Conservation (phyloP, 2,888 invertebrate genomes). For the Epicampocera succincta region DNA sequence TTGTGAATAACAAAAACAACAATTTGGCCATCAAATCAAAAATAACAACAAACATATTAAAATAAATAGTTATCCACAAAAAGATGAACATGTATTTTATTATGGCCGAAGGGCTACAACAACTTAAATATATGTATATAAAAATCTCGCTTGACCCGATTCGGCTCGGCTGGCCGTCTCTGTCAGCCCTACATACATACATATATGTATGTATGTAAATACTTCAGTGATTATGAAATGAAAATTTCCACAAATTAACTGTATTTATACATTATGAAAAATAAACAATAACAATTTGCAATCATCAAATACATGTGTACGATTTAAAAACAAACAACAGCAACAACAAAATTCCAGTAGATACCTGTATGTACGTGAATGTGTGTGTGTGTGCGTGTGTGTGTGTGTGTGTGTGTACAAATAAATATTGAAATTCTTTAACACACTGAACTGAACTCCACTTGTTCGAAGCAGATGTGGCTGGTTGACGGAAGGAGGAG, state of each 20-base stretch:
- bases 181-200: conserved; percentile 37
- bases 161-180: neutral
- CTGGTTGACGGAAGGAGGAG: too few species aligned
- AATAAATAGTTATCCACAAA: neutral
- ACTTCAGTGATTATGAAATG: conserved; percentile 49
- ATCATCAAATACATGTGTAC: conserved; percentile 45
- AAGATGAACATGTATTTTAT: too few species aligned
- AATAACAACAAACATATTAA: neutral
- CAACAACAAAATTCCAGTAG: conserved; percentile 11
- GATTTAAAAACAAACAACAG: conserved; percentile 18
- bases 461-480: conserved; percentile 2
- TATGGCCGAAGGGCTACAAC: neutral
- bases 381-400: too few species aligned
- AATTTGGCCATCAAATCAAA: too few species aligned
- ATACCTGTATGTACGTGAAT: too few species aligned
- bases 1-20: too few species aligned
- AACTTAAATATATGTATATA: conserved; percentile 1
- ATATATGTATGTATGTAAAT: too few species aligned
- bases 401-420: neutral
- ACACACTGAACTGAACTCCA: conserved; percentile 19
- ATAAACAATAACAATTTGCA: conserved; percentile 41
- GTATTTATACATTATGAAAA: conserved; percentile 50
- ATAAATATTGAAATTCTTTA: neutral
- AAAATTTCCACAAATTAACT: conserved; percentile 63
- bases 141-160: neutral